Base-by-base conservation (phyloP, 2,797 vertebrate species). In the Poecilia velifera region DNA sequence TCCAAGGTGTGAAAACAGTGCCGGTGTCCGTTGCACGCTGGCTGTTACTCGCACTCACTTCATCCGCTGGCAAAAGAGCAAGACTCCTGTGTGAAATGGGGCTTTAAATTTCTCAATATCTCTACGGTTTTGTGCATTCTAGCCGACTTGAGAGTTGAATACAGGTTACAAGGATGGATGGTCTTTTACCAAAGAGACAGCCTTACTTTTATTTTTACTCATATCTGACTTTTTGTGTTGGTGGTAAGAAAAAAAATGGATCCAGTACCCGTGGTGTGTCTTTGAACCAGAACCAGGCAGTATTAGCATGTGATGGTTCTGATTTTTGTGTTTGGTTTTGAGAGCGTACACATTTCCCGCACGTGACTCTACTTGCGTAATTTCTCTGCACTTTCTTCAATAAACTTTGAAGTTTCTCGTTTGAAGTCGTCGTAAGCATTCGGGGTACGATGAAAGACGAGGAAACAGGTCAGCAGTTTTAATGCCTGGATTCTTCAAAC, bases 321-420 rank as follows among this genome's bases (percentile, higher is more conserved):
- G 28, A 10, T 80, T 72, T 76, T 53, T 41, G 25, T 39, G 39
- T 84, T 3, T 73, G 36, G n/a, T 76, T 78, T 53, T 1, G 18
- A 49, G 28, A 77, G 46, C 36, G 49, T 9, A 45, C 16, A 1
- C 1, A 47, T 45, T 43, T 46, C 46, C 74, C n/a, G 41, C 14
- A 1, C 45, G 16, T 74, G 66, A 74, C 72, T 80, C 75, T 68
- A 71, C 1, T 31, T 82, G 74, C 8, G 7, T 71, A 34, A 82
- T 81, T 73, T 76, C 57, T 59, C 43, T n/a, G 49, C 74, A 3
- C 51, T 76, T 77, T 14, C 39, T 57, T 62, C 41, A 57, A 55
- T 68, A 76, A 83, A 84, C 76, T 72, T 25, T 57, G 57, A 77
- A 45, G 77, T 51, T 71, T n/a, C 25, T 59, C 72, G 76, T 76